A percentile compares a stretch with the other conserved stretches of the same genome.
Evolutionary conservation across 2,888 invertebrate genomes (phyloP).

Genomic region (Congeria kusceri): DNA sequence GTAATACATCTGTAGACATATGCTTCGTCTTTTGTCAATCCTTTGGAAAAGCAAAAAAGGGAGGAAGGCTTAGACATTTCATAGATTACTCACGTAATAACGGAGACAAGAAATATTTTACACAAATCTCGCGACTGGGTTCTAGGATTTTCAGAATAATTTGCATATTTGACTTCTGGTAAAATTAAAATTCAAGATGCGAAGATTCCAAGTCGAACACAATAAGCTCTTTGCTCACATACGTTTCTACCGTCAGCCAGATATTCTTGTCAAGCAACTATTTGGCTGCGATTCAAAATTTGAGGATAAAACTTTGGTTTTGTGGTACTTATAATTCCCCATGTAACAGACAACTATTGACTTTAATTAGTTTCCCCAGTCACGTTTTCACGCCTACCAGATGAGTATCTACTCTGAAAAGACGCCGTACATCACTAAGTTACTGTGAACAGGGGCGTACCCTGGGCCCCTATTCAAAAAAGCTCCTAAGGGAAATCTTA

Average conservation of each 20-base stretch:
- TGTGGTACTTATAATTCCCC: constrained; percentile 6
- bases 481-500: too few relatives aligned
- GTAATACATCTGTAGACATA: too few relatives aligned
- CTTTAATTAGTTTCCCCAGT: neutral
- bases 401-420: too few relatives aligned
- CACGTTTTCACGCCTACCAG: neutral
- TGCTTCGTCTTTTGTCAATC: too few relatives aligned
- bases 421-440: too few relatives aligned
- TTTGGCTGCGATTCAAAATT: constrained; percentile 57
- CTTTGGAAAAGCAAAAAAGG: too few relatives aligned
- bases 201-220: neutral
- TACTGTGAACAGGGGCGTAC: too few relatives aligned
- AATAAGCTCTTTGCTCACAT: constrained; percentile 23
- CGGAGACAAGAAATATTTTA: neutral
- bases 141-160: constrained; percentile 32
- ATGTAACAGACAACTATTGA: neutral
- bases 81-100: too few relatives aligned
- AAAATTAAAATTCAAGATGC: constrained; percentile 38
- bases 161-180: constrained; percentile 39
- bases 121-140: constrained; percentile 8
- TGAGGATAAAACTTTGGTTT: constrained; percentile 39
- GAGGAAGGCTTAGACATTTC: too few relatives aligned
- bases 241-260: constrained; percentile 43
- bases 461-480: too few relatives aligned
- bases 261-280: constrained; percentile 60